Evolutionary conservation across 2,113 vertebrate genomes (phyloP), one percentile per base, ranked within the genome.

Genomic region (Emydura subglobosa): DNA sequence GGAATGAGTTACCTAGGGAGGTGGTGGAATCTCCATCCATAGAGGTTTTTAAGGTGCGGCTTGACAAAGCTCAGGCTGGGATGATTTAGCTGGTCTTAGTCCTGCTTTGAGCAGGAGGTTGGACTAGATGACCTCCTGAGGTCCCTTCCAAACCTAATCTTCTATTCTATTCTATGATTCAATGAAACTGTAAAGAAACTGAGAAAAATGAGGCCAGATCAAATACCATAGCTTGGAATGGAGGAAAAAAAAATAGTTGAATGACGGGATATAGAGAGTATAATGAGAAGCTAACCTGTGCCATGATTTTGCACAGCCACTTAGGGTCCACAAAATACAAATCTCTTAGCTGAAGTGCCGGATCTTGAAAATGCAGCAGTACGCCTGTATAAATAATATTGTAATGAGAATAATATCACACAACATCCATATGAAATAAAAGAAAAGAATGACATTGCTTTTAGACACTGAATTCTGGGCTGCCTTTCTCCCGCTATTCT

Each of bases 301-400:
- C 99, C 98, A 99, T 99, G 97, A 99, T 98, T 98, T 99, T 99
- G 97, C 99, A 99, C 3, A 99, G 98, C 99, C 99, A 99, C 96
- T 99, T 99, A 1, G 99, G 99, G 95, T 99, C 98, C 79, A 99
- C 99, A 55, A 99, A 99, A 97, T 99, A 99, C 29, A 99, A 98
- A 49, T 99, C 99, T 82, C 98, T 98, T 1, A 99, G 98, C 95
- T 99, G 99, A 44, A 99, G 97, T 1, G 99, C 99, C n/a, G 99
- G 99, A 93, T 99, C 99, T 91, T 99, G 99, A 96, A 99, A 99
- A 97, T 99, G 99, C 95, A 99, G 98, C 21, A 99, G 97, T 76
- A 99, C 99, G 5, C 99, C 99, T 99, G 89, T 19, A 53, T 72
- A 59, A 89, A 96, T 85, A 94, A 97, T 21, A 94, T 1, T 50